These are phyloP conservation scores for Micromys minutus DNA, from an alignment of 2,113 vertebrate genomes.

Conservation along the genomic window DNA sequence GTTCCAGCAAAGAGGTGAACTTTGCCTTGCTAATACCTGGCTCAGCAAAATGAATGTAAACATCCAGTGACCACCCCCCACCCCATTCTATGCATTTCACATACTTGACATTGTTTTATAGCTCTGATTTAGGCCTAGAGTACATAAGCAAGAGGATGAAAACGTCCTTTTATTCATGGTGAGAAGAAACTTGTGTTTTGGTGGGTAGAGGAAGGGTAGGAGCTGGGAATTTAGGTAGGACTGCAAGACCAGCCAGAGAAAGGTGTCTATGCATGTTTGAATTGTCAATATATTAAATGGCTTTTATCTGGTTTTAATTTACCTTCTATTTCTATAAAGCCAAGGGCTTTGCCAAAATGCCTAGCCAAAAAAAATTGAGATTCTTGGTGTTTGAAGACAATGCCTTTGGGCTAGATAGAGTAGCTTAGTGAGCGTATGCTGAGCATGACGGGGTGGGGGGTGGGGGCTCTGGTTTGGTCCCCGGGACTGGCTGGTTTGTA, in stretches of 20 bases:
- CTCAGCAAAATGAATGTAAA: constrained; percentile 75
- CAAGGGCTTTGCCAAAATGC: not conserved
- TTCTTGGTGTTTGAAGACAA: not conserved
- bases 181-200: constrained; percentile 7
- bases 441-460: not conserved
- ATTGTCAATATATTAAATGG: not conserved
- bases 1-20: constrained; percentile 60
- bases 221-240: not conserved
- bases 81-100: constrained; percentile 68
- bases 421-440: too few relatives aligned
- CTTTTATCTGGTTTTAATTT: constrained; percentile 1
- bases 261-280: not conserved
- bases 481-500: not conserved
- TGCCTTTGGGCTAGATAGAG: not conserved
- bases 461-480: not conserved
- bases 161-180: constrained; percentile 39
- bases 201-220: not conserved
- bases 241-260: too few relatives aligned
- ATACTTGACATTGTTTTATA: constrained; percentile 45
- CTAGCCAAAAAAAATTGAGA: not conserved
- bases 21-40: constrained; percentile 69
- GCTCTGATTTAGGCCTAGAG: constrained; percentile 47
- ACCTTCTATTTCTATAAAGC: not conserved
- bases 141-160: constrained; percentile 66
- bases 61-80: constrained; percentile 14